A percentile compares a stretch with the other conserved stretches of the same genome.
These are phyloP conservation scores for Anoplolepis gracilipes DNA, from an alignment of 1,140 invertebrate genomes.

Conservation along the genomic window DNA sequence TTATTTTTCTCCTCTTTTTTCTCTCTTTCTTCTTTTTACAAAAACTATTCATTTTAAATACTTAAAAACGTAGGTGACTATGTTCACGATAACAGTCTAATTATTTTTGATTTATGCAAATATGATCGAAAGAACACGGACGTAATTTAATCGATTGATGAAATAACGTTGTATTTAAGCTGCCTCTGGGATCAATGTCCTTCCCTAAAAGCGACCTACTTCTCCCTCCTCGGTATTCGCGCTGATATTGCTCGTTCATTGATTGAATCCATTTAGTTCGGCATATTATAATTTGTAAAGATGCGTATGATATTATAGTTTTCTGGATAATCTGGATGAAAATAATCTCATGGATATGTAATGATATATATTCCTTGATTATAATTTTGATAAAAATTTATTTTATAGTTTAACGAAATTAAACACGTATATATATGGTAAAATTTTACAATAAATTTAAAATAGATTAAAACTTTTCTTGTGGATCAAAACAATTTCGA, in stretches of 20 bases:
- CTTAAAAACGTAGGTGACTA: neutral
- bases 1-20: neutral
- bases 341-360: slow-evolving; percentile 25
- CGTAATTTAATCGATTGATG: slow-evolving; percentile 47
- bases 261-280: slow-evolving; percentile 57
- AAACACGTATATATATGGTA: neutral
- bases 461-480: neutral
- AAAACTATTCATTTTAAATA: neutral
- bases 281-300: slow-evolving; percentile 48
- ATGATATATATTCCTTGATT: neutral
- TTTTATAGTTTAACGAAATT: neutral
- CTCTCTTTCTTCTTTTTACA: neutral
- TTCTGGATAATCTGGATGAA: slow-evolving; percentile 14
- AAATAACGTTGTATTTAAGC: slow-evolving; percentile 46
- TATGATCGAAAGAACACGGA: neutral
- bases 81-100: neutral
- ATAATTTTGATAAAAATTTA: neutral
- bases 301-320: slow-evolving; percentile 18
- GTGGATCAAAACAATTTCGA: neutral
- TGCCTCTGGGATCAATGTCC: slow-evolving; percentile 28
- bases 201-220: slow-evolving; percentile 58
- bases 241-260: slow-evolving; percentile 48
- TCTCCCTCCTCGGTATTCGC: slow-evolving; percentile 29
- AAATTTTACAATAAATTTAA: slow-evolving; percentile 4
- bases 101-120: slow-evolving; percentile 11